Evolutionary conservation across 53 echinoderm and acorn worm species (phyloP).

Genomic region (Paracentrotus lividus): DNA sequence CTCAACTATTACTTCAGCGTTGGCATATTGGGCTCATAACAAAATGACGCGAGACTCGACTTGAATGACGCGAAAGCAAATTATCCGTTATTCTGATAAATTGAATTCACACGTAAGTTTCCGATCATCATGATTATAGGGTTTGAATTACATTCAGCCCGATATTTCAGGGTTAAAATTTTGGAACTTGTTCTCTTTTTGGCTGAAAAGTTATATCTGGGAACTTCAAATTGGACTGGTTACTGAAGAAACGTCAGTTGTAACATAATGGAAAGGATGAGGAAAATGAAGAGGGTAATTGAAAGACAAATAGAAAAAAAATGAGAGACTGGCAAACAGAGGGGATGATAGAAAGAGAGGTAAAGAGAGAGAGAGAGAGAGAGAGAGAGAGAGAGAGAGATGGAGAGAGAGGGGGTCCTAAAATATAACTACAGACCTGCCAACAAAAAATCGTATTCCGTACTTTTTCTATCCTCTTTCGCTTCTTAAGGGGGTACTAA

Average conservation of each 20-base stretch:
- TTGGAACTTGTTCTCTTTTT: no score
- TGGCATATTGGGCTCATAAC: not conserved
- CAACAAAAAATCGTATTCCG: no score
- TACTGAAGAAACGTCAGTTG: no score
- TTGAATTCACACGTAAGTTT: conserved; percentile 7
- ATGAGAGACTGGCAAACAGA: not conserved
- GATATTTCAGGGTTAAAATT: not conserved
- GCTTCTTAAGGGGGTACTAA: no score
- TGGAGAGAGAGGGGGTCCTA: not conserved
- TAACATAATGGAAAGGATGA: no score
- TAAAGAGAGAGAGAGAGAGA: not conserved
- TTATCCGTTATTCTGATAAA: not conserved
- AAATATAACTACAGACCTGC: no score
- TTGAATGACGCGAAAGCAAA: not conserved
- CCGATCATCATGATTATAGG: not conserved
- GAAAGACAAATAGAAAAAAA: not conserved
- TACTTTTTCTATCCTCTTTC: no score
- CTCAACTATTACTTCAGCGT: not conserved
- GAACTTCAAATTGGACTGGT: no score
- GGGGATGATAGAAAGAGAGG: not conserved
- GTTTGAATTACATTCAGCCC: no score
- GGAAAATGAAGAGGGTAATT: not conserved
- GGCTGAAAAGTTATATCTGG: no score
- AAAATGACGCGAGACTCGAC: not conserved
- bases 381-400: not conserved